Conservation (phyloP, 2,797 vertebrate species). For the Epinephelus awoara region DNA sequence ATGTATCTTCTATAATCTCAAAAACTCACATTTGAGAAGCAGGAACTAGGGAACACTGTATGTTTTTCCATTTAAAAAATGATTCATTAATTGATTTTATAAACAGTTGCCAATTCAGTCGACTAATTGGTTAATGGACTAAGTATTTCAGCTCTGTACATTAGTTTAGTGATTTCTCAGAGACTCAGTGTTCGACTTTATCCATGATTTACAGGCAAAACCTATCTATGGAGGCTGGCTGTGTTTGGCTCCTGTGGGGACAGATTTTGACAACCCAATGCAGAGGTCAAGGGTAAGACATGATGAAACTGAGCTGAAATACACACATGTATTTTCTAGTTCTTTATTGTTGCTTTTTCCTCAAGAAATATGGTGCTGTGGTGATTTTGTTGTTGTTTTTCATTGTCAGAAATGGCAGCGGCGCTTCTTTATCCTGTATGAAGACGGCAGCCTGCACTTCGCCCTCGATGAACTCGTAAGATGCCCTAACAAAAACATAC, state of each 20-base stretch:
- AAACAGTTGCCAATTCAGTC: neutral
- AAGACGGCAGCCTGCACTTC: slow-evolving; percentile 81
- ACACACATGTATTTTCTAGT: neutral
- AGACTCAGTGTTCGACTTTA: slow-evolving; percentile 12
- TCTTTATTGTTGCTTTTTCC: neutral
- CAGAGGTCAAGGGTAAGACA: slow-evolving; percentile 91
- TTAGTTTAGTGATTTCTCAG: neutral
- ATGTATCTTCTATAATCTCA: too few relatives aligned
- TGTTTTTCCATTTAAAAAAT: too few relatives aligned
- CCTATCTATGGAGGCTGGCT: slow-evolving; percentile 94
- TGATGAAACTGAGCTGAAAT: neutral
- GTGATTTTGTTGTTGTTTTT: slow-evolving; percentile 4
- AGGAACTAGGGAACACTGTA: neutral
- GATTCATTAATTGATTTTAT: neutral
- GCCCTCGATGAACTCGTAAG: slow-evolving; percentile 83
- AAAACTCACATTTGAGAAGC: neutral
- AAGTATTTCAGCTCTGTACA: too few relatives aligned
- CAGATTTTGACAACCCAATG: slow-evolving; percentile 92
- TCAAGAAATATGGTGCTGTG: rapidly evolving
- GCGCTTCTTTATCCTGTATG: slow-evolving; percentile 84
- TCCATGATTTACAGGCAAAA: slow-evolving; percentile 86
- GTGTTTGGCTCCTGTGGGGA: slow-evolving; percentile 93
- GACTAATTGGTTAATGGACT: too few relatives aligned
- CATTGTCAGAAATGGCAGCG: slow-evolving; percentile 83
- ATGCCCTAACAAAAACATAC: neutral